phyloP scores from a whole-genome alignment of 2,113 vertebrate species.

The Gallinago paraguaiae region DNA sequence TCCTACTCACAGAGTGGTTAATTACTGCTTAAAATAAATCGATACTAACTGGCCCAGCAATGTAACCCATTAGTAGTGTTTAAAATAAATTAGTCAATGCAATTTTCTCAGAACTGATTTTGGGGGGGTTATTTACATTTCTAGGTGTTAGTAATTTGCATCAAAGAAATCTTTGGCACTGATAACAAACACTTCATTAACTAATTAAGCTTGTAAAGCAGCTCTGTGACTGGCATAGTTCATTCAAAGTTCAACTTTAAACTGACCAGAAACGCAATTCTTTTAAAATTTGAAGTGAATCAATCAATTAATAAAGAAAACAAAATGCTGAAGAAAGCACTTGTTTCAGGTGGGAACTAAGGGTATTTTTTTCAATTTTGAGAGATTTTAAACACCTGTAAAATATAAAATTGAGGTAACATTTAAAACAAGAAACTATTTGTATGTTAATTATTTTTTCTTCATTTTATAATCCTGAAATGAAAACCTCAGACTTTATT shows the following conservation, averaged over 20 bases:
- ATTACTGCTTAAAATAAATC: slow-evolving; percentile 47
- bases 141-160: not conserved
- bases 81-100: not conserved
- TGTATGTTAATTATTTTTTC: not conserved
- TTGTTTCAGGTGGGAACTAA: not conserved
- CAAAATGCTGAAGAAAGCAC: not conserved
- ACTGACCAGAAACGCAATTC: slow-evolving; percentile 35
- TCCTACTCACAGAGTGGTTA: not conserved
- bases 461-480: not conserved
- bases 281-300: slow-evolving; percentile 11
- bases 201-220: slow-evolving; percentile 42
- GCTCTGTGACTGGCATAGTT: slow-evolving; percentile 35
- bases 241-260: slow-evolving; percentile 60
- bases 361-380: not conserved
- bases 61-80: not conserved
- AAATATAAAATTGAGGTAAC: not conserved
- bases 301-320: not conserved
- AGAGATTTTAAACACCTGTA: not conserved
- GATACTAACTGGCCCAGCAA: not conserved
- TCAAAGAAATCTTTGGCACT: slow-evolving; percentile 8
- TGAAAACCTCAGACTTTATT: not conserved
- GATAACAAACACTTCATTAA: slow-evolving; percentile 20
- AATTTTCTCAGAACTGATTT: not conserved
- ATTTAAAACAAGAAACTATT: not conserved
- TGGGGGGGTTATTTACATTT: slow-evolving; percentile 15